Evolutionary conservation across 2,113 vertebrate genomes (phyloP), one percentile per base, ranked within the genome.

Genomic region (Poeciliopsis turrubarensis): DNA sequence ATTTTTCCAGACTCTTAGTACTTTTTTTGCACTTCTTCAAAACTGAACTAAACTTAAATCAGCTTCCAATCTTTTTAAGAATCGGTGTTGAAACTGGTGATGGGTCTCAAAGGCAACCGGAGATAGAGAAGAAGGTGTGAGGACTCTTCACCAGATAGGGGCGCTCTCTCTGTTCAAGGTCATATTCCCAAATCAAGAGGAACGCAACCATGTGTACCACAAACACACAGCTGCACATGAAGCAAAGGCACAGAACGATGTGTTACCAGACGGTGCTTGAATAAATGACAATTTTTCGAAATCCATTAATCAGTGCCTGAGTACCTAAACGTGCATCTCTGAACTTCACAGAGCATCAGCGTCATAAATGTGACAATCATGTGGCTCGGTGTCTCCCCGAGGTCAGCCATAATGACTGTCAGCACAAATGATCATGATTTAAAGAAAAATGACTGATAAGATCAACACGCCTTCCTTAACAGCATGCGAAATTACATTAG

Each of bases 141-240:
- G 14, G 73, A 19, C 65, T 77, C 32, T 47, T 64, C 37, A n/a
- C 22, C 32, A 73, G 19, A 80, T 73, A 69, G 76, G 27, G 76
- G 69, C 26, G 80, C 27, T 70, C 51, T 70, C 51, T 39, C 74
- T 15, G 89, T 77, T 86, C 65, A 85, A 83, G 79, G 75, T 83
- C 90, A 91, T 90, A 89, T 65, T 79, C 73, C 75, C 34, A 37
- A 51, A 54, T 67, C 13, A 26, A 72, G 60, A 68, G 74, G 79
- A 84, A 83, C 77, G 79, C 73, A 63, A 66, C 76, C 30, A 44
- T 41, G 75, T 65, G 61, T 30, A 67, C 41, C 72, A 19, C 60
- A 51, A 68, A 26, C 9, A 15, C 22, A 54, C 19, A n/a, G 13
- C 15, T 60, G 72, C 27, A 61, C 22, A 60, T 1, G 1, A 44